phyloP scores from a whole-genome alignment of 2,113 vertebrate genomes.

The Amphiprion percula region DNA sequence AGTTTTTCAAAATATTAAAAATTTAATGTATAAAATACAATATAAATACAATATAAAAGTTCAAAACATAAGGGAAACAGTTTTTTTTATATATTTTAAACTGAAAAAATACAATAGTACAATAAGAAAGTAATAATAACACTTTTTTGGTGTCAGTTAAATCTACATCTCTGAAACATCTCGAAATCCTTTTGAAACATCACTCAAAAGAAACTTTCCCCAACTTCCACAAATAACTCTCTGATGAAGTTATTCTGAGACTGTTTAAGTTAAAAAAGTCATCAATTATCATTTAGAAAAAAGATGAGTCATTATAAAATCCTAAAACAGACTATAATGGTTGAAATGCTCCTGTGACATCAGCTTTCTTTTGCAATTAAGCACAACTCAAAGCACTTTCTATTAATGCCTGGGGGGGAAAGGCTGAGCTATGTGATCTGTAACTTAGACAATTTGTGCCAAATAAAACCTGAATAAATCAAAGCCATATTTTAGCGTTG shows the following conservation, averaged over 20 bases:
- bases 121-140: neutral
- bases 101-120: too few relatives aligned
- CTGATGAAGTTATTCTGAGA: slow-evolving; percentile 2
- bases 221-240: slow-evolving; percentile 20
- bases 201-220: neutral
- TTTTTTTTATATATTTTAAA: too few relatives aligned
- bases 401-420: slow-evolving; percentile 57
- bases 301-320: slow-evolving; percentile 1
- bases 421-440: slow-evolving; percentile 73
- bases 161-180: neutral
- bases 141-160: neutral
- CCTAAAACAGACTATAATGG: slow-evolving; percentile 24
- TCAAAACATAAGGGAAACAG: too few relatives aligned
- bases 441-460: slow-evolving; percentile 79
- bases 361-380: slow-evolving; percentile 72
- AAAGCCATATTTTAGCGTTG: slow-evolving; percentile 82
- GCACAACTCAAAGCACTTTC: slow-evolving; percentile 60
- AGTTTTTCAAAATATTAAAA: too few relatives aligned
- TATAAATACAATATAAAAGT: too few relatives aligned
- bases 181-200: slow-evolving; percentile 8
- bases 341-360: slow-evolving; percentile 52
- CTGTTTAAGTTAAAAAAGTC: slow-evolving; percentile 21
- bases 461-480: slow-evolving; percentile 86
- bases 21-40: too few relatives aligned
- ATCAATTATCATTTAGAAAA: slow-evolving; percentile 15